Base-by-base conservation (phyloP, 1,140 invertebrate species). In the Drosophila nigrodunni region DNA sequence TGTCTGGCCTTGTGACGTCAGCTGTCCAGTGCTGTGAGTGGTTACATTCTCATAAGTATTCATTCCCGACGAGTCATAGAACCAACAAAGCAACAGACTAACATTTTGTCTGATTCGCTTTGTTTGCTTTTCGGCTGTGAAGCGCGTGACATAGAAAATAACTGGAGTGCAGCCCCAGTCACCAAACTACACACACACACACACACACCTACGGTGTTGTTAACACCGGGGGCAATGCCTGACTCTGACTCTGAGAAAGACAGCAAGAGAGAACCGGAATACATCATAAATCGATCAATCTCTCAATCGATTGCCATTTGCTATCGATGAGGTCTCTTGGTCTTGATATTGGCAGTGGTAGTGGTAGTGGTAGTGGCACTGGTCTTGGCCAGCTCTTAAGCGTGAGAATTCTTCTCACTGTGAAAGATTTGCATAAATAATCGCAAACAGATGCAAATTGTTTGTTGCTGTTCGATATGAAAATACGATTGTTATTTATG, bases 401-500 rank as follows among this genome's bases (percentile, higher is more conserved):
- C 83, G 83, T 88, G 83, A 89, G 83, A 88, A 88, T 80, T 77
- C 71, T 72, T 66, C 73, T 55, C 41, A 37, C 41, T 35, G 39
- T 30, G 43, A 52, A 44, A 59, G 66, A 89, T 88, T 89, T 89
- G 85, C 85, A 88, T 88, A 88, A 77, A 83, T 88, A 88, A 88
- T 88, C 79, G 85, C 69, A 66, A 82, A 89, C 57, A 78, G 80
- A 83, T 89, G 83, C 85, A 88, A 88, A 88, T 80, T 43, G 25
- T 30, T 30, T 21, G 18, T 30, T 58, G 37, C 43, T 34, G 21
- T 30, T 7, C 35, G 60, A 65, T 59, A 52, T 64, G 49, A 44
- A 68, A 54, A 46, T 30, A 15, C 54, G 37, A 55, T 72, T 59
- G 30, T 68, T 52, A 65, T 54, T 49, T 43, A 43, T 7, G 11